phyloP scores from a whole-genome alignment of 2,888 invertebrate species.

The Sinhomidia bicolor region DNA sequence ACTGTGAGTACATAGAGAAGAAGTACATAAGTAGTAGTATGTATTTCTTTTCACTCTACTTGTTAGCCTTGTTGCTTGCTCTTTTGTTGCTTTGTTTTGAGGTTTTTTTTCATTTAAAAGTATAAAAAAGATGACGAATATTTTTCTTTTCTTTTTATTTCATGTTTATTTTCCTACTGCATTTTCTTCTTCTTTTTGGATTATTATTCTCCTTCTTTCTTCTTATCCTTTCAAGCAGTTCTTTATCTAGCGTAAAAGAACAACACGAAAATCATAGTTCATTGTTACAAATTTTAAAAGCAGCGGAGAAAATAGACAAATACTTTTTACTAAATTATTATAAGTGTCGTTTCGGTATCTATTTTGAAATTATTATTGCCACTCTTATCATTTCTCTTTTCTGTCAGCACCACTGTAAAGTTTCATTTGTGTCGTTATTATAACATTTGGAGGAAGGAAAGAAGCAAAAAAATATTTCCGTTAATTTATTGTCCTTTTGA shows the following conservation, averaged over 20 bases:
- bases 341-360: neutral
- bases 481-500: constrained; percentile 11
- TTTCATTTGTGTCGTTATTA: neutral
- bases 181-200: neutral
- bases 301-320: no score
- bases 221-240: no score
- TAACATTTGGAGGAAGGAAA: neutral
- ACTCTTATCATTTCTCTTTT: neutral
- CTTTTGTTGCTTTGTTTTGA: neutral
- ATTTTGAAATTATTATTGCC: neutral
- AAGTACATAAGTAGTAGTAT: neutral
- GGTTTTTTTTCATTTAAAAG: neutral
- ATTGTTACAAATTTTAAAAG: no score
- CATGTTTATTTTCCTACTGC: neutral
- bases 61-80: neutral
- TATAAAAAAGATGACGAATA: neutral
- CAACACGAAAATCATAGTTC: no score
- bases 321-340: no score
- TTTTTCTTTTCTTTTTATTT: neutral
- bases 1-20: neutral
- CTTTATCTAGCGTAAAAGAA: no score
- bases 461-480: neutral
- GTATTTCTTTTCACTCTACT: neutral
- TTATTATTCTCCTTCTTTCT: no score
- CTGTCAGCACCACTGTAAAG: neutral